Conservation (phyloP, 2,797 vertebrate genomes). For the Glyptemys insculpta region DNA sequence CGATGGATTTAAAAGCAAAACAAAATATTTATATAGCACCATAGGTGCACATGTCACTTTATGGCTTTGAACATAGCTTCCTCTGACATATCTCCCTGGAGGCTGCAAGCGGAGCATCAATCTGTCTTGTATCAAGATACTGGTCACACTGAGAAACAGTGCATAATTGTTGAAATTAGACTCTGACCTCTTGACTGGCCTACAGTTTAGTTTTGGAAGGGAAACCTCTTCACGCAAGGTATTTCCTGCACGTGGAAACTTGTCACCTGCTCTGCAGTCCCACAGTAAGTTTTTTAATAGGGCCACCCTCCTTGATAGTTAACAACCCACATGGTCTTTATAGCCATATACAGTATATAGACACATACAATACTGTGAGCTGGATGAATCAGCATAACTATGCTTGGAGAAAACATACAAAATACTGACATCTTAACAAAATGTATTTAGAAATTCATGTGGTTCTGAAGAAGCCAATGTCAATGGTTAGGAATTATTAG, state of each 20-base stretch:
- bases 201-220: constrained; percentile 16
- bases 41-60: not conserved
- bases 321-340: not conserved
- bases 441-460: not conserved
- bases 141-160: not conserved
- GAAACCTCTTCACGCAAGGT: not conserved
- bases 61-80: not conserved
- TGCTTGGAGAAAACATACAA: not conserved
- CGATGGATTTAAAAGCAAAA: not conserved
- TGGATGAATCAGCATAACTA: rapidly evolving
- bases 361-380: not conserved
- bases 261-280: not conserved
- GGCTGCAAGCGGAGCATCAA: not conserved
- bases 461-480: not conserved
- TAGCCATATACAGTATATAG: not conserved
- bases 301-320: not conserved
- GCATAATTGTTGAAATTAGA: not conserved
- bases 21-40: not conserved
- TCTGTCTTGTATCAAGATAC: not conserved
- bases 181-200: constrained; percentile 3
- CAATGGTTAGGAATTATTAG: not conserved
- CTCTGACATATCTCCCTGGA: not conserved
- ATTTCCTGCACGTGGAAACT: not conserved
- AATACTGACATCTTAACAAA: not conserved
- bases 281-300: not conserved